Evolutionary conservation across 2,888 invertebrate species (phyloP).

Genomic region (Pristionchus exspectatus): DNA sequence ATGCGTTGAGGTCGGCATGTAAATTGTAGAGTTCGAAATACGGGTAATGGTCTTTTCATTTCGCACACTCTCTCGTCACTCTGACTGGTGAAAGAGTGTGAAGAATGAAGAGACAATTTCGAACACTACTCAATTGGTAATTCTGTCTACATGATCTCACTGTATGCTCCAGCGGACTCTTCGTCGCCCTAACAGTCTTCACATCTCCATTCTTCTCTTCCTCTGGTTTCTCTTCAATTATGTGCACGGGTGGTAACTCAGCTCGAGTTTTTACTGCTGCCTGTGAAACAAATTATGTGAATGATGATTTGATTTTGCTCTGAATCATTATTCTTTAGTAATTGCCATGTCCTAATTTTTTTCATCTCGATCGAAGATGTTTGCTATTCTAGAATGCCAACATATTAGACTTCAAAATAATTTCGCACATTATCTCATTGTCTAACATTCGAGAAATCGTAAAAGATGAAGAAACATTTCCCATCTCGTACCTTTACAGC

Average conservation of each 20-base stretch:
- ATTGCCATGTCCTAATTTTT: too few species aligned
- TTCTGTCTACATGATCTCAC: background rate
- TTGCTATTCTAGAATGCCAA: too few species aligned
- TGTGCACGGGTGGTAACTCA: slow-evolving; percentile 34
- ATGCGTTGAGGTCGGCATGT: too few species aligned
- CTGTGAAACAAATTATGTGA: background rate
- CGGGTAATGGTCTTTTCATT: too few species aligned
- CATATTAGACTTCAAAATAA: too few species aligned
- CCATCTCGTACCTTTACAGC: slow-evolving; percentile 53
- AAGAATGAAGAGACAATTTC: background rate
- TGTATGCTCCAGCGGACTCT: slow-evolving; percentile 27
- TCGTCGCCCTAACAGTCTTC: background rate
- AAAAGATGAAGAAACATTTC: background rate
- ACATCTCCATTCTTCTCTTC: slow-evolving; percentile 29
- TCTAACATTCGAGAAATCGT: too few species aligned
- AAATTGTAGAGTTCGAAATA: too few species aligned
- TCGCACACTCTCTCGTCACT: too few species aligned
- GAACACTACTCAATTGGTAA: background rate
- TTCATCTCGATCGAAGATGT: too few species aligned
- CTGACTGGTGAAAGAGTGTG: too few species aligned
- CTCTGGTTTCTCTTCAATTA: background rate
- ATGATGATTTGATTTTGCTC: background rate
- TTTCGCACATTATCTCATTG: too few species aligned
- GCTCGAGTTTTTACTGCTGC: slow-evolving; percentile 42
- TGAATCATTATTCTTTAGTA: background rate